Percentiles rank a stretch among this genome's conserved stretches.
These are phyloP conservation scores for Bettongia penicillata DNA, from an alignment of 2,113 vertebrate species.

Conservation along the genomic window DNA sequence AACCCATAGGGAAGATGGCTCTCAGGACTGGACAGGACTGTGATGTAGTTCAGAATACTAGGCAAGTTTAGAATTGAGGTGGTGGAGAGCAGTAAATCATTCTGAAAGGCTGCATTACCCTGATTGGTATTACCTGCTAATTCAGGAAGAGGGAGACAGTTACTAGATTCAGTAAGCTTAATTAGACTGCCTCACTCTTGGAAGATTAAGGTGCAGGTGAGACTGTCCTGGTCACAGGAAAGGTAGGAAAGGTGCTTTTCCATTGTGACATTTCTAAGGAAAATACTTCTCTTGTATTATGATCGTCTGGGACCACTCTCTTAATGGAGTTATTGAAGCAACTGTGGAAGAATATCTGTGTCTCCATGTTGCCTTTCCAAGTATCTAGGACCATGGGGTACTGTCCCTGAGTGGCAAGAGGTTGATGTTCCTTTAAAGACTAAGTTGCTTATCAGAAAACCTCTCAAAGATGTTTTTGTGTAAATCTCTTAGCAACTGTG, in stretches of 20 bases:
- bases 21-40: background rate
- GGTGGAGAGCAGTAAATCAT: background rate
- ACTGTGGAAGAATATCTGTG: background rate
- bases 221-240: background rate
- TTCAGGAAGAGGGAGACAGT: background rate
- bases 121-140: background rate
- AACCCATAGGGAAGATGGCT: background rate
- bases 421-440: background rate
- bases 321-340: background rate
- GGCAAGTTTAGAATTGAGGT: background rate
- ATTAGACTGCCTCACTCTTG: background rate
- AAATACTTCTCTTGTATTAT: background rate
- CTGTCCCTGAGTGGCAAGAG: background rate
- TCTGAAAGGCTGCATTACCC: background rate
- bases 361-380: background rate
- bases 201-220: background rate
- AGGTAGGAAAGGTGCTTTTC: background rate
- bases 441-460: background rate
- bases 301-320: background rate
- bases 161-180: background rate
- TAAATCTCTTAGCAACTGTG: background rate
- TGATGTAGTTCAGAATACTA: background rate
- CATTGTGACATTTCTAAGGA: background rate
- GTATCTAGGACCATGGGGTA: background rate
- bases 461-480: background rate